Base-by-base conservation (phyloP, 2,797 vertebrate species). In the Diplodus sargus region DNA sequence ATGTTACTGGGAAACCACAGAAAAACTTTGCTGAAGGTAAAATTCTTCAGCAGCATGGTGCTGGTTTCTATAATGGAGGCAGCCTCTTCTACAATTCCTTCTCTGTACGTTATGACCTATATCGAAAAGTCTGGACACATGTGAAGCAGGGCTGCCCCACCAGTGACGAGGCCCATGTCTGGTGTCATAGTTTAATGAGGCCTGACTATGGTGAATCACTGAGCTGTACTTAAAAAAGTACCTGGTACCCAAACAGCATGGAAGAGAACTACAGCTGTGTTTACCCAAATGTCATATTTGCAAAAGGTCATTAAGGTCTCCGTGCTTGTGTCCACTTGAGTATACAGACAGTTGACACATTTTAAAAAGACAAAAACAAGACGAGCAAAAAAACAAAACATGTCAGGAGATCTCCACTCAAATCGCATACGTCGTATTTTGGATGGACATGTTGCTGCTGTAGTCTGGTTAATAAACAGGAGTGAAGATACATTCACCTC, bases 11-110 rank as follows among this genome's bases (percentile, higher is more conserved):
- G 12, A 43, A 58, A 22, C 45, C 18, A 42, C 18, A 76, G 47
- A 52, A 60, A 67, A 58, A 16, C 72, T 74, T 58, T 39, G 20
- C 39, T 61, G 11, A 25, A 56, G 58, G 20, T 43, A 42, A 9
- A 43, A 22, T 3, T 4, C 12, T 49, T 62, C 43, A 70, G 28
- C 59, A 57, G 17, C 17, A 4, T 8, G 12, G 51, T 62, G 11
- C 42, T 49, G 53, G 16, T 23, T 54, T 59, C 42, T 48, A 20
- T 45, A 39, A 56, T 57, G 17, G 11, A 61, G 25, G 20, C 25
- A 51, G 58, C 49, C n/a, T 49, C 13, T 16, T 48, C n/a, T 16
- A 12, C 53, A 53, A 45, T 39, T 45, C 43, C 51, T 17, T 70
- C 45, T 28, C 59, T 63, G 51, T 51, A 57, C 42, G 28, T 70